Base-by-base conservation (phyloP, 2,113 vertebrate species). In the Ariopsis seemanni region DNA sequence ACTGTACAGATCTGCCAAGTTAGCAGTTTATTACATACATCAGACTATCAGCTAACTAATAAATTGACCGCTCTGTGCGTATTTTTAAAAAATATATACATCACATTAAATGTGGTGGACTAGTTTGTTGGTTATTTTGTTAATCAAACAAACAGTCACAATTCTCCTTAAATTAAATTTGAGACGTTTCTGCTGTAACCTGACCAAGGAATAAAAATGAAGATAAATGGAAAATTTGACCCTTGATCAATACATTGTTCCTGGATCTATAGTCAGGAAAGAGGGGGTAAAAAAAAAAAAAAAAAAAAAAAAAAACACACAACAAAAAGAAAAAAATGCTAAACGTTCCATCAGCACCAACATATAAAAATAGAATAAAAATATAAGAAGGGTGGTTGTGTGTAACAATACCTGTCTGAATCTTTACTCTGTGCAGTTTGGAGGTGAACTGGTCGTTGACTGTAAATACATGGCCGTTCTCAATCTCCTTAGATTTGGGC, bases 391-490 rank as follows among this genome's bases (percentile, higher is more conserved):
- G 4, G 1, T 50, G 52, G 18, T 57, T 30, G 9, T 42, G 75
- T 30, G 5, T 22, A 30, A 12, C 9, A 0, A 6, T 93, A 99
- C 98, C 98, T 88, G 98, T 99, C 93, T 99, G 98, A 94, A 99
- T 99, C 95, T 99, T 99, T 94, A 99, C 98, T 94, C 98, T 96
- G 95, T 99, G 98, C 91, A 99, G 95, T 94, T 99, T 99, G 89
- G 98, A 99, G 57, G 98, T 99, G 95, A 99, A 99, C 95, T 99
- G 98, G 93, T 99, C 98, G 34, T 99, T 99, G 90, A 99, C 98
- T 90, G 98, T 99, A 94, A 99, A 99, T 94, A 97, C 96, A 58
- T 99, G 99, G 89, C 98, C 97, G 81, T 96, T 99, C 93, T 99
- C 99, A 87, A 99, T 99, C 94, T 99, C 98, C 95, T 99, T 99